Base-by-base conservation (phyloP, 1,140 invertebrate genomes). In the Whitmania pigra region DNA sequence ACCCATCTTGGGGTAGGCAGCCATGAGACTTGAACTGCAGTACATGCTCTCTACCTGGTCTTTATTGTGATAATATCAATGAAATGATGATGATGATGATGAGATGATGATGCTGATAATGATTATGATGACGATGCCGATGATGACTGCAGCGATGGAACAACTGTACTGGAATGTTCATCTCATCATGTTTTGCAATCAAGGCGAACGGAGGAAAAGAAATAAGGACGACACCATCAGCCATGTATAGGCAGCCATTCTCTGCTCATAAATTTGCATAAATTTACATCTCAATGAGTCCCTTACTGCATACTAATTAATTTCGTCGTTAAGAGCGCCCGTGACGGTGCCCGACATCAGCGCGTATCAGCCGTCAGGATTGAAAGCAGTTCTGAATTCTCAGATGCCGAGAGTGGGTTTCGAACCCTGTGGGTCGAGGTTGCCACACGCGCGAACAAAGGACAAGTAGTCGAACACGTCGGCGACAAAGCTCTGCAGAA, bases 21-120 rank as follows among this genome's bases (percentile, higher is more conserved):
- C 29, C 57, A 63, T 63, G 57, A 63, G 57, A 63, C 57, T 31
- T 25, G 57, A 25, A 63, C 57, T 63, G 57, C 57, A 63, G 57
- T 63, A 63, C 57, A 63, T 63, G 22, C 3, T 63, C 43, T 49
- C 0, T 49, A 49, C 43, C 43, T 49, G 43, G 43, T 17, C 15
- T 7, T 63, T 63, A 18, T 13, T 6, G 22, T 63, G 57, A 63
- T 18, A 18, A 63, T 2, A 13, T 4, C 11, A 18, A 63, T 63
- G 57, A 63, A 4, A 57, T 57, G 54, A 57, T 57, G 54, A 57
- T 25, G 54, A 3, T 57, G 54, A 25, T 57, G 54, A 57, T 57
- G 54, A 4, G 54, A 57, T 57, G 54, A 57, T 57, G 54, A 57
- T 25, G 54, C 5, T 57, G 54, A 25, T 57, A 9, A 57, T 57